phyloP scores from a whole-genome alignment of 2,113 vertebrate species.

The Onychostruthus taczanowskii region DNA sequence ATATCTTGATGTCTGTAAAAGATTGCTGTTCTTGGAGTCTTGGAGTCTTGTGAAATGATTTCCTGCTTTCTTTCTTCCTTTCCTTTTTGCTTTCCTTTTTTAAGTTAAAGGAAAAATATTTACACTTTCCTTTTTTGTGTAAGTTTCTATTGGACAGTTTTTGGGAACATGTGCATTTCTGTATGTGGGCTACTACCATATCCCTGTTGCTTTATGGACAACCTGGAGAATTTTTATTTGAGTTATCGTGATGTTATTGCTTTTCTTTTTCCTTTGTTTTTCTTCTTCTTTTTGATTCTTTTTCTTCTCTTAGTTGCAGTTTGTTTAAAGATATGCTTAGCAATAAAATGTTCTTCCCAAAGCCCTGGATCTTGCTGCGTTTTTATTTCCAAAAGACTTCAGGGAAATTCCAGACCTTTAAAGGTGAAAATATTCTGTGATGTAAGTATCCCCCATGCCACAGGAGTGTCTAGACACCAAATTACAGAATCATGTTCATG shows the following conservation, averaged over 20 bases:
- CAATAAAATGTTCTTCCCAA: constrained; percentile 98
- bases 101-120: constrained; percentile 55
- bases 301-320: constrained; percentile 83
- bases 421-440: neutral
- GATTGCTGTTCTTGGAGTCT: constrained; percentile 82
- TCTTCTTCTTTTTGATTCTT: constrained; percentile 58
- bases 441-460: neutral
- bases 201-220: constrained; percentile 80
- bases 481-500: neutral
- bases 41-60: constrained; percentile 80
- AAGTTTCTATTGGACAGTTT: constrained; percentile 79
- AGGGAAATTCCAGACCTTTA: neutral
- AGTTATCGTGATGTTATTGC: constrained; percentile 81
- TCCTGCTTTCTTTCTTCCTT: constrained; percentile 75
- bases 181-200: constrained; percentile 79
- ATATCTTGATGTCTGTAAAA: constrained; percentile 81
- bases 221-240: constrained; percentile 78
- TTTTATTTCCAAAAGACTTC: constrained; percentile 61
- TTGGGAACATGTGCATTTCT: constrained; percentile 80
- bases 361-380: constrained; percentile 69
- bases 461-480: neutral
- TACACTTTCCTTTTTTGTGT: constrained; percentile 77
- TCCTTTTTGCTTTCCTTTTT: constrained; percentile 67
- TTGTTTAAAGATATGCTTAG: constrained; percentile 92
- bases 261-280: constrained; percentile 71